Percentiles rank a stretch among this genome's conserved stretches.
These are phyloP conservation scores for Tortrix viridana DNA, from an alignment of 2,888 invertebrate species.

Conservation along the genomic window DNA sequence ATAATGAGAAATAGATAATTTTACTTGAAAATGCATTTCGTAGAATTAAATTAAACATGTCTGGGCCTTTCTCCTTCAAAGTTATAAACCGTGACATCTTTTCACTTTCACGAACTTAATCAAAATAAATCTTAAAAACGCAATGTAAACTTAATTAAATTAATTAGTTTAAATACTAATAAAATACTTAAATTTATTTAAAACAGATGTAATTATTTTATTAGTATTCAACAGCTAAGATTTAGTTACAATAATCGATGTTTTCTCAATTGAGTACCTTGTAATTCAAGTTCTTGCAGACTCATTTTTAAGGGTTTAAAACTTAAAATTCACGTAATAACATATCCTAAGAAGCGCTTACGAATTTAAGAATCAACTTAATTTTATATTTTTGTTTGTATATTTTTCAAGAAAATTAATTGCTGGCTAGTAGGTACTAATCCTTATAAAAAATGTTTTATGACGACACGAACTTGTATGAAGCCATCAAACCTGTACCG, in stretches of 20 bases:
- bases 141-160: constrained; percentile 64
- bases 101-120: constrained; percentile 77
- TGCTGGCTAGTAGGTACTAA: not conserved
- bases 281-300: too few relatives aligned
- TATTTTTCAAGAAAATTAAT: too few relatives aligned
- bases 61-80: constrained; percentile 74
- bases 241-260: too few relatives aligned
- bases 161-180: constrained; percentile 55
- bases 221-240: too few relatives aligned
- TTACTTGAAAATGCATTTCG: constrained; percentile 39
- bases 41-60: constrained; percentile 52
- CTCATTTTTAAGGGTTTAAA: too few relatives aligned
- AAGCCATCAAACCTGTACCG: constrained; percentile 50
- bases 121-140: constrained; percentile 66
- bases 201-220: too few relatives aligned
- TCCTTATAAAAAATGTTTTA: constrained; percentile 11
- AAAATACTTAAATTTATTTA: too few relatives aligned
- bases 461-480: constrained; percentile 43
- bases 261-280: too few relatives aligned
- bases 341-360: too few relatives aligned
- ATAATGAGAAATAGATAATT: constrained; percentile 24
- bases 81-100: constrained; percentile 76
- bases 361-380: too few relatives aligned
- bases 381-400: too few relatives aligned
- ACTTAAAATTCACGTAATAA: too few relatives aligned